Evolutionary conservation across 2,113 vertebrate species (phyloP).

Genomic region (Zingel zingel): DNA sequence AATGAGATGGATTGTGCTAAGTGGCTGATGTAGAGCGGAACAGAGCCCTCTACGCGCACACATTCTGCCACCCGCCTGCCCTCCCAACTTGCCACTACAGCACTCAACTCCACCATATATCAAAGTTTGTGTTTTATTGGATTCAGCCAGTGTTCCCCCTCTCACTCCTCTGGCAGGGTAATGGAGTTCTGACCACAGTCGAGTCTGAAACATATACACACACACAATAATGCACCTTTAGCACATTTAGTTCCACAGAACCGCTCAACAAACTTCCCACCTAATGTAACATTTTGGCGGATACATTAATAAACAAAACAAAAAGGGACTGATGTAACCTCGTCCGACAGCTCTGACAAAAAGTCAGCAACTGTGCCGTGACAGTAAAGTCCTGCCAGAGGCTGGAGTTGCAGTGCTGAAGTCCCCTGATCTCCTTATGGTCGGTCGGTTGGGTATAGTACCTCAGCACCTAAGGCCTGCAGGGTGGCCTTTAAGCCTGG

Average conservation of each 20-base stretch:
- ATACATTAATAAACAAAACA: conserved; percentile 60
- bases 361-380: conserved; percentile 70
- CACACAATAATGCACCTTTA: conserved; percentile 7
- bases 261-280: conserved; percentile 49
- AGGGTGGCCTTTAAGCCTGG: conserved; percentile 93
- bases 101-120: conserved; percentile 70
- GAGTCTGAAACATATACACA: conserved; percentile 3
- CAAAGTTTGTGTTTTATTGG: conserved; percentile 74
- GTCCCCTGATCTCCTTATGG: conserved; percentile 61
- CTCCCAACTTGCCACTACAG: conserved; percentile 53
- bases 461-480: conserved; percentile 86
- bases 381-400: conserved; percentile 84
- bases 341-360: conserved; percentile 84
- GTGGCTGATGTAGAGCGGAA: conserved; percentile 46
- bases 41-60: conserved; percentile 24
- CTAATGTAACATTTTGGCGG: conserved; percentile 37
- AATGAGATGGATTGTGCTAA: conserved; percentile 75
- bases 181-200: conserved; percentile 20
- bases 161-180: conserved; percentile 29
- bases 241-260: conserved; percentile 26
- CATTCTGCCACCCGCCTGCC: conserved; percentile 43
- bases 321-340: conserved; percentile 86
- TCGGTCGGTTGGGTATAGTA: conserved; percentile 62
- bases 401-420: conserved; percentile 68
- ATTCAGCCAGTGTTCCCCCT: conserved; percentile 48